Evolutionary conservation across 2,113 vertebrate species (phyloP), one percentile per base, ranked within the genome.

Genomic region (Catagonus wagneri): DNA sequence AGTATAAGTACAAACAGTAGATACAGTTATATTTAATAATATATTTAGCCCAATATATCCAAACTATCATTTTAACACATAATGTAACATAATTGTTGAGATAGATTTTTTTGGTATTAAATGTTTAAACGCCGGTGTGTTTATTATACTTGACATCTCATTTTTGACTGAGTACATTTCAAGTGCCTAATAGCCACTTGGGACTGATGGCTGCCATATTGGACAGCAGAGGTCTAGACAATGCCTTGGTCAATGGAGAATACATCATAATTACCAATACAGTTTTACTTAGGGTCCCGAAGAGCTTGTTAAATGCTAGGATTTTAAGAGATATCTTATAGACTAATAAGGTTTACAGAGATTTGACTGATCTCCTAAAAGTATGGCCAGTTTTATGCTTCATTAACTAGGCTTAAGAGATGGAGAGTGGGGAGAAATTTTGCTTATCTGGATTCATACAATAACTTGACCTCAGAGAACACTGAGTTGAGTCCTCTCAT

Each of bases 1-100:
- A 8, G 44, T 44, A 44, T 44, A 93, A 68, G 58, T 34, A 76
- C 66, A 54, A 91, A 69, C 75, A 91, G 76, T 89, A 44, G 13
- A 60, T 92, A 91, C 91, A 93, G 32, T 63, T 96, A 71, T 85
- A 72, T 83, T 92, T 63, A 89, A 68, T 44, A 58, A 39, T 76
- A 19, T 76, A 78, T 85, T 71, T 85, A 85, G 76, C 60, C 17
- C 74, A 92, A 12, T 39, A 78, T 86, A 56, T 34, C 52, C 54
- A 65, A 84, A 93, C 58, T 71, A 85, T 81, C 14, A 65, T 92
- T 92, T 72, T 17, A 84, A 89, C 36, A 52, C 60, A 23, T 61
- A 83, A 56, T 92, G 76, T 90, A 56, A 58, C 14, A 89, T 20
- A 76, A 65, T 78, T 63, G 27, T 34, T 50, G 34, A 93, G n/a